phyloP scores from a whole-genome alignment of 2,797 vertebrate genomes.

The Clamator glandarius region DNA sequence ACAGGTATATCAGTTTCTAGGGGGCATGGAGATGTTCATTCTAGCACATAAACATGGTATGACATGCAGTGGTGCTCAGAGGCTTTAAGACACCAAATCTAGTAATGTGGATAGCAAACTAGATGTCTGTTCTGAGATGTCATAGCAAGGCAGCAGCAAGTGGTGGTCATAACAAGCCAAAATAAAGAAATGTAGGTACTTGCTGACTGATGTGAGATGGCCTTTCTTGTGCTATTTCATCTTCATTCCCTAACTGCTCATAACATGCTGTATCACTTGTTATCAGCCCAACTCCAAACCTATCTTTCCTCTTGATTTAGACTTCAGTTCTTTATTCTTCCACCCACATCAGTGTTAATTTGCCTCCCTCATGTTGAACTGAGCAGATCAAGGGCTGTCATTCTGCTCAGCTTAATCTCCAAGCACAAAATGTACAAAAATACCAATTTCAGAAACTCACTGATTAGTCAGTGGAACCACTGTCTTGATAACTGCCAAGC shows the following conservation, averaged over 20 bases:
- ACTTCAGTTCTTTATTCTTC: conserved; percentile 43
- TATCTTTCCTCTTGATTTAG: conserved; percentile 40
- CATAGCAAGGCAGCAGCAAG: neutral
- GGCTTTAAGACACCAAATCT: neutral
- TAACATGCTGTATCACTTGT: conserved; percentile 8
- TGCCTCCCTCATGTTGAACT: conserved; percentile 41
- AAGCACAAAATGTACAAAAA: conserved; percentile 41
- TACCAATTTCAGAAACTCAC: neutral
- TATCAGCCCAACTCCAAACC: conserved; percentile 23
- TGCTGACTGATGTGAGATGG: accelerated
- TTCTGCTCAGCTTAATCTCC: conserved; percentile 9
- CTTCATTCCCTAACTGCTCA: neutral
- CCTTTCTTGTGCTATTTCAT: neutral
- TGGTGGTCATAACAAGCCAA: neutral
- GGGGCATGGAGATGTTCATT: neutral
- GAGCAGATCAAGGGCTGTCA: conserved; percentile 55
- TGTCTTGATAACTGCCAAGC: neutral
- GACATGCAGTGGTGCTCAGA: neutral
- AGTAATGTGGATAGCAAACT: neutral
- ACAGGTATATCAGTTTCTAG: neutral
- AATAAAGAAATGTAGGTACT: neutral
- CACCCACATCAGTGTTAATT: conserved; percentile 38
- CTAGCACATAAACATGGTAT: neutral
- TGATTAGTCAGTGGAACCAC: conserved; percentile 20
- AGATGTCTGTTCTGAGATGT: neutral